phyloP scores from a whole-genome alignment of 2,888 invertebrate species.

The Elmis aenea region DNA sequence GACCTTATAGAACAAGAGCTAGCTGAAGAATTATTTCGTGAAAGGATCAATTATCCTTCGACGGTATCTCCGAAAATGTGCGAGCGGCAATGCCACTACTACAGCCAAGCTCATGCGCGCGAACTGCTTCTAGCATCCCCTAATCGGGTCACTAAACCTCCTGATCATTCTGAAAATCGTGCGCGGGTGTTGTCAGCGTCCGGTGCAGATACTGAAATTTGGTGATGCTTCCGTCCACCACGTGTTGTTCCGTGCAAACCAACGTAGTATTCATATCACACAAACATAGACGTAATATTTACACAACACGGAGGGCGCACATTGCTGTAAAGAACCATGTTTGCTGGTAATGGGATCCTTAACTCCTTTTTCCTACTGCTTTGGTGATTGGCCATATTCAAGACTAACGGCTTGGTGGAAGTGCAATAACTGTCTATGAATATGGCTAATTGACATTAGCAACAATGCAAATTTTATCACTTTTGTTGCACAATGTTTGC shows the following conservation, averaged over 20 bases:
- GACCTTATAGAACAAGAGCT: slow-evolving; percentile 59
- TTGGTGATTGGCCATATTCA: slow-evolving; percentile 43
- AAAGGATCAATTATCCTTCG: slow-evolving; percentile 66
- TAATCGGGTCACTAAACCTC: slow-evolving; percentile 60
- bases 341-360: slow-evolving; percentile 35
- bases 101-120: slow-evolving; percentile 43
- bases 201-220: slow-evolving; percentile 68
- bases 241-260: slow-evolving; percentile 7
- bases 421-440: slow-evolving; percentile 31
- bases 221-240: slow-evolving; percentile 49
- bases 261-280: background rate
- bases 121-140: slow-evolving; percentile 49
- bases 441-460: slow-evolving; percentile 34
- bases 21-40: slow-evolving; percentile 58
- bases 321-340: too few relatives aligned
- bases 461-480: slow-evolving; percentile 12
- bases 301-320: too few relatives aligned
- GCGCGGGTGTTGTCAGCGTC: slow-evolving; percentile 62
- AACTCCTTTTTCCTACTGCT: slow-evolving; percentile 21
- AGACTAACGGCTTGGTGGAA: slow-evolving; percentile 34
- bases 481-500: slow-evolving; percentile 7
- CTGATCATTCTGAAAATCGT: slow-evolving; percentile 57
- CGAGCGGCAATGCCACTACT: slow-evolving; percentile 41
- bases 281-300: too few relatives aligned
- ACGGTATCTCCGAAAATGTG: slow-evolving; percentile 57